Conservation (phyloP, 2,797 vertebrate species). For the Gallinago nigripennis region DNA sequence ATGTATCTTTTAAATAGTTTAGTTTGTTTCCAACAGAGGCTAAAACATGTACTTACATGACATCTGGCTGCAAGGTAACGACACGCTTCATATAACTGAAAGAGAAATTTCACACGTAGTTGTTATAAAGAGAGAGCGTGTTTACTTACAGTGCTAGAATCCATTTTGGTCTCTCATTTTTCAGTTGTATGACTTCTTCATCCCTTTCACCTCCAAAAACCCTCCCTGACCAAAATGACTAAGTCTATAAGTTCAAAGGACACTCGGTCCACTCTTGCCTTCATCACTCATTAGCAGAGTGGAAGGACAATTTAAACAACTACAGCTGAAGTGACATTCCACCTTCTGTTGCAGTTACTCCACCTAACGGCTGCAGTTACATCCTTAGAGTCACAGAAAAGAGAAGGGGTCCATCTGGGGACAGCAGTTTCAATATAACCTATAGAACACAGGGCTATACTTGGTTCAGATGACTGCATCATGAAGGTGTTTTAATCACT, state of each 20-base stretch:
- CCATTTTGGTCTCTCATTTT: not conserved
- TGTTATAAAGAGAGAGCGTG: not conserved
- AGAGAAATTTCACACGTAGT: slow-evolving; percentile 13
- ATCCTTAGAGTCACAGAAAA: not conserved
- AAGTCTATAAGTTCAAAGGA: not conserved
- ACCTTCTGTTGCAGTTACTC: not conserved
- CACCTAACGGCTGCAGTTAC: not conserved
- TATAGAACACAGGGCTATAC: accelerated
- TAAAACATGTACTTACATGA: slow-evolving; percentile 86
- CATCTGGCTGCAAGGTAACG: slow-evolving; percentile 98
- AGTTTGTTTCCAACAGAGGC: not conserved
- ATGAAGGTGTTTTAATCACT: not conserved
- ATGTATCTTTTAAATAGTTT: not conserved
- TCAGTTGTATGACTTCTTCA: not conserved
- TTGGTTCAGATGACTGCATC: not conserved
- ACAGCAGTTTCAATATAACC: not conserved
- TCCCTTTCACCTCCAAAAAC: not conserved
- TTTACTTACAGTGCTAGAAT: not conserved
- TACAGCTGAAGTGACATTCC: not conserved
- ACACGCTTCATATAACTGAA: slow-evolving; percentile 92
- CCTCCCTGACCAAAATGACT: not conserved
- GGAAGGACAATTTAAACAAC: not conserved
- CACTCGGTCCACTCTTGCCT: not conserved
- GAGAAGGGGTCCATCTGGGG: too few species aligned
- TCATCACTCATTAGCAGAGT: not conserved